Base-by-base conservation (phyloP, 2,797 vertebrate species). In the Gouania willdenowi region DNA sequence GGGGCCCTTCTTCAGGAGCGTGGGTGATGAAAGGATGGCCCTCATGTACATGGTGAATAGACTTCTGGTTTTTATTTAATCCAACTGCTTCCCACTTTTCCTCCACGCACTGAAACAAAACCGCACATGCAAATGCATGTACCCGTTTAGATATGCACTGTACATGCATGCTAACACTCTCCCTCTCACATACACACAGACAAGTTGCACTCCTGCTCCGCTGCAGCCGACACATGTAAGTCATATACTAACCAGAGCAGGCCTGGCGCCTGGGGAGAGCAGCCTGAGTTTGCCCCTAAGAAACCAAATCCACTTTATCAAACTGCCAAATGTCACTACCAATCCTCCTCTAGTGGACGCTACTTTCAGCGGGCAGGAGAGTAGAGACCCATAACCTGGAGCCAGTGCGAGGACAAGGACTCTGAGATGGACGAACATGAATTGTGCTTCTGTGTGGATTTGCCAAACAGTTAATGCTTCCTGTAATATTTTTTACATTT, bases 61-160 rank as follows among this genome's bases (percentile, higher is more conserved):
- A 90, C 90, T 92, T 89, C 93, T 97, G 93, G 85, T 94, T 95
- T 89, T 80, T 87, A 95, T 97, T 97, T 95, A 89, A 85, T 86
- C 87, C 84, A 83, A 88, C 78, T 66, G 55, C 79, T 83, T 83
- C 78, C 79, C 66, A n/a, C n/a, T 56, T 70, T 44, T 5, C 53
- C 67, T 68, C 63, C 53, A 43, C 40, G 39, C 35, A 74, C 49
- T 35, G 44, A 55, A 68, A 57, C 56, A 2, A 65, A 56, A 54
- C 50, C 32, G 41, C 40, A 42, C 41, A 58, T 16, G 35, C 23
- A 57, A 22, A 44, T 60, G 57, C 35, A 56, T 34, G 47, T 60
- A 61, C 70, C 52, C 66, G 57, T 43, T 58, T 49, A 40, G 31
- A 60, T 63, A 48, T 48, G 31, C 29, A 51, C 50, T 61, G 53